Percentiles rank a stretch among this genome's conserved stretches.
Evolutionary conservation across 2,113 vertebrate genomes (phyloP).

Genomic region (Ameiurus melas): DNA sequence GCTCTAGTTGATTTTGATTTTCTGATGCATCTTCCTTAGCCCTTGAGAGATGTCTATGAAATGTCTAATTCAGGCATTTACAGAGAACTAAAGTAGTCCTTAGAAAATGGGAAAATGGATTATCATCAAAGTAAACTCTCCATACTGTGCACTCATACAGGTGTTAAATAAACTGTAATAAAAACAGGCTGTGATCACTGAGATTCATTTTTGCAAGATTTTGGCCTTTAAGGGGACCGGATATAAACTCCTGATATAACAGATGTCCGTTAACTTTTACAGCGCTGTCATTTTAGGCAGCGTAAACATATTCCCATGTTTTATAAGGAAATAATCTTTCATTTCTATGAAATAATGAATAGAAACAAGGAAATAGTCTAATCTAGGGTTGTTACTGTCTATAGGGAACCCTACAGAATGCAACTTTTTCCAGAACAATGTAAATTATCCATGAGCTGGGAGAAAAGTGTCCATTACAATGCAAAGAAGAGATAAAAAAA

Average conservation of each 20-base stretch:
- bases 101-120: too few species aligned
- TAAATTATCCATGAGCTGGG: too few species aligned
- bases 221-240: not conserved
- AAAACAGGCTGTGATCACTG: not conserved
- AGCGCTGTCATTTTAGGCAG: not conserved
- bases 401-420: too few species aligned
- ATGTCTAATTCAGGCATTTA: not conserved
- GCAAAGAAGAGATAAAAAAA: not conserved
- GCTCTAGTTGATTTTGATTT: not conserved
- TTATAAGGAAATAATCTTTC: not conserved
- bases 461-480: not conserved
- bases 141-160: not conserved
- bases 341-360: not conserved
- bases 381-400: too few species aligned
- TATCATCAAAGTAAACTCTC: too few species aligned
- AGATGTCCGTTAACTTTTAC: too few species aligned
- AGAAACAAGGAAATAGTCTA: not conserved
- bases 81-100: not conserved
- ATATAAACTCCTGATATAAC: not conserved
- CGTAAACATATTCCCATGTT: too few species aligned
- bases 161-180: not conserved
- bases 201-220: not conserved
- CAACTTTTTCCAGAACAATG: too few species aligned
- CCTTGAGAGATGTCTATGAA: not conserved
- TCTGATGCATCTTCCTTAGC: not conserved